Percentiles rank a stretch among this genome's conserved stretches.
Conservation (phyloP, 2,797 vertebrate species). For the Leucoraja ocellata region DNA sequence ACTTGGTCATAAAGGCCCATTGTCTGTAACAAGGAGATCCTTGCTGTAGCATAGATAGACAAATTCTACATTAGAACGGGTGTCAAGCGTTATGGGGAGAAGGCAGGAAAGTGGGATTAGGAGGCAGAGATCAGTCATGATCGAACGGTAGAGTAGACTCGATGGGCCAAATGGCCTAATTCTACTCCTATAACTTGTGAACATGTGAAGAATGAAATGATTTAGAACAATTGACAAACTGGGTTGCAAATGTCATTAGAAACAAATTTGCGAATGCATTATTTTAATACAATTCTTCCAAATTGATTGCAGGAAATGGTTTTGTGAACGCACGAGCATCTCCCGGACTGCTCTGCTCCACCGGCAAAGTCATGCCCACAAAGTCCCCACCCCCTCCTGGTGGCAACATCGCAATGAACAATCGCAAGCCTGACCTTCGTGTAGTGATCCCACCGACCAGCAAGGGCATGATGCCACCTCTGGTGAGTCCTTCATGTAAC, state of each 20-base stretch:
- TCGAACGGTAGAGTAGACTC: too few species aligned
- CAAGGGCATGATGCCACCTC: constrained; percentile 96
- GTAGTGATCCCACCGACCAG: constrained; percentile 94
- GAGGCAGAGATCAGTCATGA: too few species aligned
- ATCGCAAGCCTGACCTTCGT: constrained; percentile 89
- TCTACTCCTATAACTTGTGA: too few species aligned
- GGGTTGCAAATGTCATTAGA: background rate
- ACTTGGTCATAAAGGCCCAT: too few species aligned
- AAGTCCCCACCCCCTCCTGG: constrained; percentile 94
- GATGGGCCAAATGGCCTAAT: too few species aligned
- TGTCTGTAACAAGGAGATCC: background rate
- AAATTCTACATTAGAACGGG: too few species aligned
- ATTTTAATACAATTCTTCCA: background rate
- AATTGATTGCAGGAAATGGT: constrained; percentile 77
- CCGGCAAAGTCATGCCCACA: constrained; percentile 89
- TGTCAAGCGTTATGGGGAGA: too few species aligned
- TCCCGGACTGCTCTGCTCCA: constrained; percentile 76
- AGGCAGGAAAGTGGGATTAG: too few species aligned
- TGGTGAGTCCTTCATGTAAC: constrained; percentile 66
- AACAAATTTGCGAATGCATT: background rate
- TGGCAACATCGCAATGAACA: constrained; percentile 80
- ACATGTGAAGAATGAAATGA: background rate
- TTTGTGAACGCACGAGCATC: constrained; percentile 92
- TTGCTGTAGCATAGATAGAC: background rate
- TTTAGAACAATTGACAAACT: background rate